Conservation (phyloP, 2,797 vertebrate genomes). For the Rhyacichthys aspro region DNA sequence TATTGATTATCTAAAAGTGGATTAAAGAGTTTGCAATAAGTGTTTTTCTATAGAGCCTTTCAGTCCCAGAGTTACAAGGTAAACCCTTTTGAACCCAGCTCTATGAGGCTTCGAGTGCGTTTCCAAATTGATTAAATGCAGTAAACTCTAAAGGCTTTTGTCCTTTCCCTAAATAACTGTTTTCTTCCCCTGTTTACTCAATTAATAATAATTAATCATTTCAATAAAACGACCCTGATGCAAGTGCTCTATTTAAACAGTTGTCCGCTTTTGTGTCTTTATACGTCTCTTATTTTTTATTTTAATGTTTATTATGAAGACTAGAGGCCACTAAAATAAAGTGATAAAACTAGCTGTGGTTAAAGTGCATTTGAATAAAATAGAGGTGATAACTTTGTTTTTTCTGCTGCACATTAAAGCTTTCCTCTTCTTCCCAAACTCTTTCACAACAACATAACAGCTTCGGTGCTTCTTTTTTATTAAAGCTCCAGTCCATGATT, state of each 20-base stretch:
- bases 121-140: neutral
- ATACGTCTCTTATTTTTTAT: no score
- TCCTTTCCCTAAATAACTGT: neutral
- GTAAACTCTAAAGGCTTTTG: neutral
- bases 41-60: neutral
- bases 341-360: no score
- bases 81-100: neutral
- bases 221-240: neutral
- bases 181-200: neutral
- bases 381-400: no score
- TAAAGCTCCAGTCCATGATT: no score
- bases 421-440: no score
- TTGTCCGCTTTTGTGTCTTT: neutral
- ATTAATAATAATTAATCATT: neutral
- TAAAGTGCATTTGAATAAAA: no score
- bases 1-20: slow-evolving; percentile 5
- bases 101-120: neutral
- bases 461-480: no score
- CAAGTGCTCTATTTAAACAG: neutral
- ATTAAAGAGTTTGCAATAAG: neutral
- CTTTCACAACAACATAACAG: no score
- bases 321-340: no score
- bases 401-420: no score
- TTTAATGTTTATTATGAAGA: no score
- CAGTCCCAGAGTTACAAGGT: neutral